phyloP scores from a whole-genome alignment of 2,113 vertebrate genomes.

The Peromyscus maniculatus region DNA sequence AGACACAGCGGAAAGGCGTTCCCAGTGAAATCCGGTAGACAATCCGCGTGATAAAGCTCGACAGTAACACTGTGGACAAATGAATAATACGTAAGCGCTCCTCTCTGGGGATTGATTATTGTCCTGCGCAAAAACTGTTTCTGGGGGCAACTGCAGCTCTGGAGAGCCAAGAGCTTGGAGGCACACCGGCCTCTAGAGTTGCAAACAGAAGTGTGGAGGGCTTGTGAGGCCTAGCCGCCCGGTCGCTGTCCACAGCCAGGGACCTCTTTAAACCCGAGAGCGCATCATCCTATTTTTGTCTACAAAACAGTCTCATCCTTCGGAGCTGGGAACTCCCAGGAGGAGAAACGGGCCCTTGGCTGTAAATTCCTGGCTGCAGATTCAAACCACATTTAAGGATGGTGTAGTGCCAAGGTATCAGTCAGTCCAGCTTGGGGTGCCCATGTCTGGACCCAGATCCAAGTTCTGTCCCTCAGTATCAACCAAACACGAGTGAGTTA shows the following conservation, averaged over 20 bases:
- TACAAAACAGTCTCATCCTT: background rate
- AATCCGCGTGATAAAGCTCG: background rate
- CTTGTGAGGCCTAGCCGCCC: background rate
- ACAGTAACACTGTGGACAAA: background rate
- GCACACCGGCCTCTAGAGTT: background rate
- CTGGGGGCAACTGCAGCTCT: background rate
- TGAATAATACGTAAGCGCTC: background rate
- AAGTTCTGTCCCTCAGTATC: background rate
- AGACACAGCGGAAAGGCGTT: background rate
- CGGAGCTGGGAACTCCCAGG: background rate
- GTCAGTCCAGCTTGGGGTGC: background rate
- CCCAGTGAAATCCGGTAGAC: conserved; percentile 35
- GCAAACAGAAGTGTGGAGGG: background rate
- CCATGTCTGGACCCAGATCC: background rate
- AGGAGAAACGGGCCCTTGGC: background rate
- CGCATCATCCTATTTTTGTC: background rate
- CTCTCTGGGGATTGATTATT: conserved; percentile 33
- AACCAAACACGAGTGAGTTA: background rate
- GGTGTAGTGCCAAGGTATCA: background rate
- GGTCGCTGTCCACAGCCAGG: background rate
- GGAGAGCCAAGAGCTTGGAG: conserved; percentile 27
- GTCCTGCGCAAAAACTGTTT: conserved; percentile 17
- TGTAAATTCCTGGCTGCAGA: background rate
- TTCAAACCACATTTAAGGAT: background rate
- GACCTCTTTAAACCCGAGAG: conserved; percentile 27